Evolutionary conservation across 2,797 vertebrate genomes (phyloP), one percentile per base, ranked within the genome.

Genomic region (Octomys mimax): DNA sequence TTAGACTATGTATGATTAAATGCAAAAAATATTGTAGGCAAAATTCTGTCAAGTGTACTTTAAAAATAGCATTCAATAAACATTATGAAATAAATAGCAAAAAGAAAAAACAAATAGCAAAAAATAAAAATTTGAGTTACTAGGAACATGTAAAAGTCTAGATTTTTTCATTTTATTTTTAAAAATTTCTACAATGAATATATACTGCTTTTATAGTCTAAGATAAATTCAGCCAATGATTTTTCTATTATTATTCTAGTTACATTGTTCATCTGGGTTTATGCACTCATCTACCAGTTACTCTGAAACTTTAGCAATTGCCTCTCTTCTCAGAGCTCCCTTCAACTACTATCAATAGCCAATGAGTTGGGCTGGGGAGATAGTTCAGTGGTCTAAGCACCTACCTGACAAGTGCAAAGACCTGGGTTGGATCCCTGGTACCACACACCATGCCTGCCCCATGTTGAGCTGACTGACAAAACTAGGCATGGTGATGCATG

Each of bases 51-150:
- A 85, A 61, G 3, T 68, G 57, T 61, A 12, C 49, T 73, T 95
- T 91, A 79, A 86, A 94, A 91, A 19, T 49, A 92, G 59, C 24
- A 59, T 75, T 79, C 39, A 86, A 28, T 91, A 68, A 59, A 42
- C 88, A 90, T 78, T 39, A 82, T 0, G 95, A 7, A 89, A 59
- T n/a, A 70, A 83, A 21, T 8, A 81, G 31, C 36, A 86, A 66
- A 86, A 83, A 94, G 64, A 36, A 95, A 68, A 6, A 91, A 64
- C 52, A 78, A 78, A 14, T n/a, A 80, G 28, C 14, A 73, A 16
- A 91, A 14, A 71, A 94, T 90, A 57, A 28, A 92, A n/a, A 77
- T 62, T 86, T 24, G 19, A 31, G 42, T 78, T 61, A 31, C 33
- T 19, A 64, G 28, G 14, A 75, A 59, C 10, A 28, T 31, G 12